Evolutionary conservation across 2,113 vertebrate species (phyloP), one percentile per base, ranked within the genome.

Genomic region (Elephas maximus): DNA sequence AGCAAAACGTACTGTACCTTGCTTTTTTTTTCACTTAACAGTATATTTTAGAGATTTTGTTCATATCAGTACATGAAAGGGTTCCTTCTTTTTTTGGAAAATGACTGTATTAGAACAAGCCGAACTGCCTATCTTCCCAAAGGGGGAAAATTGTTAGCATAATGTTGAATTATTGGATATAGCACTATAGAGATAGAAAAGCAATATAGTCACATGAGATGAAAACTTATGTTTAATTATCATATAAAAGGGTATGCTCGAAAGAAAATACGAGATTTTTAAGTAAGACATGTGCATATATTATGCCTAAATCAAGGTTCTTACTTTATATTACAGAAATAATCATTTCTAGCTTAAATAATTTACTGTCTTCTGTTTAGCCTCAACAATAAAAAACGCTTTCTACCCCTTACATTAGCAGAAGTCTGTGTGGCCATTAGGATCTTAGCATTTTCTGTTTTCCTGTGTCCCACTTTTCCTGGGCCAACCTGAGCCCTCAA

Each of bases 391-490:
- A 45, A 53, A 53, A 80, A 33, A 65, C 15, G 11, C 33, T 8
- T 65, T 84, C 33, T 78, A 15, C 15, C 37, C 53, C 9, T 62
- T 95, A 76, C 33, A 81, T 95, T 76, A 83, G 23, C 51, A 93
- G 41, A 88, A 84, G 45, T 24, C 14, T 5, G 2, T n/a, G 37
- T 51, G n/a, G 63, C 37, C 28, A 4, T 84, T 84, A 93, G 84
- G 57, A 79, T 93, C 37, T 87, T 71, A 87, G 76, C 28, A 78
- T 96, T 89, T 95, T 63, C 63, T 92, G 21, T 88, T 90, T 96
- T 77, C 77, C 81, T 78, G 1, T 80, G 69, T 57, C 48, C 41
- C 2, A 0, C 91, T 87, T 90, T 88, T 62, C 67, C 11, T 76
- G n/a, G 44, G 45, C 74, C 74, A 95, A 4, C 45, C 15, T 53